Base-by-base conservation (phyloP, 2,113 vertebrate genomes). In the Onychorhynchus coronatus region DNA sequence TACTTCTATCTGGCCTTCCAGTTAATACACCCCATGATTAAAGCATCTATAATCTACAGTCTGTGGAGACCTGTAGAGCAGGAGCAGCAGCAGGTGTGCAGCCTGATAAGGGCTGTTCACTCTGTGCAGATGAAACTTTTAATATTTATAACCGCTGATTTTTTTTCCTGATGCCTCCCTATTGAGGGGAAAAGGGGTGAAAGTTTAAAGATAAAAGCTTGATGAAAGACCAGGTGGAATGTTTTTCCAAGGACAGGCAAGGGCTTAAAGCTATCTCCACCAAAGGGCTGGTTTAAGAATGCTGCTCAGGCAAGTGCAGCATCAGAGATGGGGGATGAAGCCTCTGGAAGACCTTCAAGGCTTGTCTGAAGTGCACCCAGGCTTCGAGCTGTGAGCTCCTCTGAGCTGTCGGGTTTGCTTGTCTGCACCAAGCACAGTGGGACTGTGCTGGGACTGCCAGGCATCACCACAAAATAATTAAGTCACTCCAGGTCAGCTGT, bases 21-120 rank as follows among this genome's bases (percentile, higher is more conserved):
- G 96, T 96, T 96, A 94, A 94, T 63, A 88, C 82, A 77, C 76
- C 33, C 85, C 15, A 47, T 91, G 96, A 97, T 96, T 94, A 96
- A 83, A 91, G 94, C 85, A 94, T 90, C 96, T 93, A 42, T 96
- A 96, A 97, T 96, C 96, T 93, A 88, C 85, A 55, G 90, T 84
- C 93, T 85, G 75, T 15, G 88, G 95, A 95, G 95, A 96, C 90
- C 94, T 56, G 91, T 16, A 41, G 91, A 95, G 94, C 78, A 65
- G 92, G 0, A 80, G 93, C 93, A 74, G 81, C 82, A 88, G 93
- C 85, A 93, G 88, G 79, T 95, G 96, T 86, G 92, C 82, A 73
- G 96, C 82, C 94, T 93, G 96, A 96, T 96, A 97, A 97, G 96
- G 75, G 44, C 19, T 93, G 78, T 83, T 95, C 83, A 17, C 74